Base-by-base conservation (phyloP, 1,140 invertebrate genomes). In the Mesaphorura yosii region DNA sequence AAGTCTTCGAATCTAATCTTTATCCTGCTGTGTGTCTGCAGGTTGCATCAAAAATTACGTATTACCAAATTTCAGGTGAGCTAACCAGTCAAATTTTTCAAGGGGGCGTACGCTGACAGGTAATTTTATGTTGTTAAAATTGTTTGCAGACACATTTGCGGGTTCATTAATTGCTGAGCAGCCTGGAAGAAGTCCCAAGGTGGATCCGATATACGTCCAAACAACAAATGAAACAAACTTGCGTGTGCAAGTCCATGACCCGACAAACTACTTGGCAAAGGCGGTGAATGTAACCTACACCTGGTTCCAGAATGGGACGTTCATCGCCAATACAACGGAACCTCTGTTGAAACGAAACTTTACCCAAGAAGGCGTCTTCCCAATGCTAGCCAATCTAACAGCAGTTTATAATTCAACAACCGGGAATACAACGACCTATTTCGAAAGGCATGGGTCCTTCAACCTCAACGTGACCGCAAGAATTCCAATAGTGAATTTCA, bases 401-500 rank as follows among this genome's bases (percentile, higher is more conserved):
- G 62, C 56, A 20, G n/a, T 28, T 12, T 59, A 56, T 38, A 54
- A 59, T 28, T 23, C 34, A 6, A 22, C 51, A 17, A 48, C 20
- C 10, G 17, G 42, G 1, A 27, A 28, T 34, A 29, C 14, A 4
- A 51, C 50, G 38, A 19, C 25, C 1, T 25, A 39, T 14, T 19
- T 45, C n/a, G 12, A 37, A 0, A 62, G 53, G 31, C 41, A 41
- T 40, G 60, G 54, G 14, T 50, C 45, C 28, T 59, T 62, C 29
- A 52, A 42, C 39, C 28, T 44, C 1, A 59, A 51, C 27, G 26
- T 62, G 14, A 55, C 47, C 2, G 57, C 50, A 15, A 59, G 54
- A 63, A 54, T 56, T 31, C 49, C 56, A n/a, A 59, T 65, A n/a
- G 20, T 46, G 1, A 56, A 64, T 41, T 55, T 64, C 14, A 57